Conservation (phyloP, 2,888 invertebrate species). For the Acanthosepion esculentum region DNA sequence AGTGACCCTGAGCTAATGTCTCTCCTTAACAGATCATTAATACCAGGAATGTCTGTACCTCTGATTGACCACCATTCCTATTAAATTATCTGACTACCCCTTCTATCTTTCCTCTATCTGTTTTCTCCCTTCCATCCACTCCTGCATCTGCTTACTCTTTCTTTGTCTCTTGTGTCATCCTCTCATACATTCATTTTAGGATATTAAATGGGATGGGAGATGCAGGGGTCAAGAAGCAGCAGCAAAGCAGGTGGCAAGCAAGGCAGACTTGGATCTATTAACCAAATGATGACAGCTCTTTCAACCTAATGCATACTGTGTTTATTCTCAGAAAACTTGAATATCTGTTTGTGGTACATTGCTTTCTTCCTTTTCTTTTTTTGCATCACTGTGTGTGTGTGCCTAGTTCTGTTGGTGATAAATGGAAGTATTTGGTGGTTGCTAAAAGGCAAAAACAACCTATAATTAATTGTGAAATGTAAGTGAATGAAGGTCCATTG, state of each 20-base stretch:
- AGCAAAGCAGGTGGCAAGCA: constrained; percentile 1
- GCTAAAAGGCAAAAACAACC: background rate
- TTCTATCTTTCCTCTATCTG: background rate
- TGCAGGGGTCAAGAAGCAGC: background rate
- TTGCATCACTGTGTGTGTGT: background rate
- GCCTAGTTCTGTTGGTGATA: background rate
- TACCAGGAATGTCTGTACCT: constrained; percentile 43
- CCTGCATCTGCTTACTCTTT: constrained; percentile 18
- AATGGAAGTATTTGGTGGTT: background rate
- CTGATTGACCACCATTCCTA: constrained; percentile 43
- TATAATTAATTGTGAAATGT: background rate
- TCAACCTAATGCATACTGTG: background rate
- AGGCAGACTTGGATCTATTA: constrained; percentile 17
- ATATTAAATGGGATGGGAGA: background rate
- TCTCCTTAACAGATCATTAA: background rate
- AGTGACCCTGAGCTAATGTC: constrained; percentile 1
- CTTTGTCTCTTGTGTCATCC: background rate
- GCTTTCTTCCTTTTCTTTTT: background rate
- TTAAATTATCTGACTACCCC: constrained; percentile 34
- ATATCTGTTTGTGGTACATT: background rate
- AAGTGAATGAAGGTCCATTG: background rate
- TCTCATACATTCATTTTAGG: background rate
- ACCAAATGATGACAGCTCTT: constrained; percentile 16
- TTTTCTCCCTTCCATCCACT: background rate
- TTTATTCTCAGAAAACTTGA: background rate